Base-by-base conservation (phyloP, 2,113 vertebrate genomes). In the Reinhardtius hippoglossoides region DNA sequence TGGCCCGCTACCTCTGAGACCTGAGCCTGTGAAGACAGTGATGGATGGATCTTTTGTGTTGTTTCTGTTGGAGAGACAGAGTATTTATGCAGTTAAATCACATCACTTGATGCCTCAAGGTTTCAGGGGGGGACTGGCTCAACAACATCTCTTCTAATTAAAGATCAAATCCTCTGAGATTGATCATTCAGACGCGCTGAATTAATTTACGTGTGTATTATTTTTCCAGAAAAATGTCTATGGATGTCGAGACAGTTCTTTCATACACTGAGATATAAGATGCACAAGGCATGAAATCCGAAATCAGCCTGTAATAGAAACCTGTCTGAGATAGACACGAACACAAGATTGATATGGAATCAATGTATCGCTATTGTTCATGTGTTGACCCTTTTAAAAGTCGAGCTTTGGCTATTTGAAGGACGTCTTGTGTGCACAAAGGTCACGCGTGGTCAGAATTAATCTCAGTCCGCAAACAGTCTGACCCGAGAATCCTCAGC, bases 401-500 rank as follows among this genome's bases (percentile, higher is more conserved):
- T 82, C 80, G 20, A 73, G 73, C 71, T 81, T 78, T 54, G 71
- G 79, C 81, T 81, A 42, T 59, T 50, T 84, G 76, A 84, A 83
- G 84, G 78, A 68, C 64, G 40, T 40, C 0, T 13, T 72, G 63
- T 72, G 42, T 77, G 71, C 23, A 52, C 72, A 76, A 1, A 86
- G 83, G 80, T 74, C 79, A 84, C 31, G 69, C 76, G 86, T 81
- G 82, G 87, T 65, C 82, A 82, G 77, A 81, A 82, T 90, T 80
- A 80, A 88, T 92, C 83, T 78, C 59, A 18, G 76, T n/a, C 76
- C 82, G 80, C 82, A 89, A 90, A 93, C 86, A 91, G 57, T 82
- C 82, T 54, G 80, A 60, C 85, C 80, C 5, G 48, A 82, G 81
- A 74, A 81, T 50, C 71, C 80, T 78, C 78, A 12, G 70, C 35